Percentiles rank a stretch among this genome's conserved stretches.
These are phyloP conservation scores for Sarcophaga bullata DNA, from an alignment of 1,140 invertebrate species.

Conservation along the genomic window DNA sequence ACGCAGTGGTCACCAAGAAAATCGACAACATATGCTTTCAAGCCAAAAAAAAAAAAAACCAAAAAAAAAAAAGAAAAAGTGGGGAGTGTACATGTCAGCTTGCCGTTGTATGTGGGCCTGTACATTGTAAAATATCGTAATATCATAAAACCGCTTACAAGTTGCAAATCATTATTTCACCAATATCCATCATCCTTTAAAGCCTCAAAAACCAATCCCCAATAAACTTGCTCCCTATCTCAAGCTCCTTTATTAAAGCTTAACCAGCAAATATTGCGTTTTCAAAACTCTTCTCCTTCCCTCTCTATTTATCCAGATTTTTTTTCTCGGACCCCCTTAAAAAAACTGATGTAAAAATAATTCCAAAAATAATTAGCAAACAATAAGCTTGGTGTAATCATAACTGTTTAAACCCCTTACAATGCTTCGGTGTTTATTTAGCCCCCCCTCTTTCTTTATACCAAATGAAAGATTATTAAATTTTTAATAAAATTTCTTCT, in stretches of 20 bases:
- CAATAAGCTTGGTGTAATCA: constrained; percentile 66
- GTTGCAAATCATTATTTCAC: not conserved
- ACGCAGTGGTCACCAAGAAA: constrained; percentile 61
- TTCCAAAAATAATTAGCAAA: constrained; percentile 52
- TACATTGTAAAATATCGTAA: constrained; percentile 60
- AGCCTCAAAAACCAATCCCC: not conserved
- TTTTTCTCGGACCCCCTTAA: not conserved
- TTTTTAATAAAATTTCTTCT: no score
- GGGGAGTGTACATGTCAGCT: constrained; percentile 72
- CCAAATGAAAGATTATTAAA: constrained; percentile 43
- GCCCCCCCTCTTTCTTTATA: constrained; percentile 17
- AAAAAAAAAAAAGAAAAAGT: constrained; percentile 47
- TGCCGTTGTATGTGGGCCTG: constrained; percentile 75
- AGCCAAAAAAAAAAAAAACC: not conserved
- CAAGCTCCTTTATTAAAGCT: constrained; percentile 21
- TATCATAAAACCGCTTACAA: not conserved
- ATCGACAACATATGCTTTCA: no score
- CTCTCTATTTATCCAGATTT: not conserved
- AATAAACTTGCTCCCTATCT: not conserved
- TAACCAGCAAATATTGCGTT: constrained; percentile 60
- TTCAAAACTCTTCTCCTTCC: constrained; percentile 26
- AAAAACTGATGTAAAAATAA: not conserved
- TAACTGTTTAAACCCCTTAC: constrained; percentile 64
- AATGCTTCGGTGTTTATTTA: constrained; percentile 65
- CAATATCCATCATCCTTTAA: not conserved